phyloP scores from a whole-genome alignment of 35 echinoderm and acorn worm genomes.

The Heliocidaris tuberculata region DNA sequence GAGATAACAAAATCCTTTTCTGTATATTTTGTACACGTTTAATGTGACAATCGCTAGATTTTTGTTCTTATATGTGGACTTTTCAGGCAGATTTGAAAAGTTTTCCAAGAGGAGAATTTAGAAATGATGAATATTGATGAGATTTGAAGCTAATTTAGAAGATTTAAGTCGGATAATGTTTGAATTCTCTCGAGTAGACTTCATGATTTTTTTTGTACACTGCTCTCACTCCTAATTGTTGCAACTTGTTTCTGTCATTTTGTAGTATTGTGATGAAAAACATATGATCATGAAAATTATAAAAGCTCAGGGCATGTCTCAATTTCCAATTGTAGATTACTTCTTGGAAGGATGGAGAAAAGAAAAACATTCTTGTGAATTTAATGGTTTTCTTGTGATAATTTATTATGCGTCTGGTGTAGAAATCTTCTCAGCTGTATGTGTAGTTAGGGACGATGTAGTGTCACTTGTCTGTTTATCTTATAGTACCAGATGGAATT shows the following conservation, averaged over 20 bases:
- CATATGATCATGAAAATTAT: constrained; percentile 32
- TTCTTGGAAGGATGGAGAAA: constrained; percentile 35
- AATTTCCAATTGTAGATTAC: constrained; percentile 47
- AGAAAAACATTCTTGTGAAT: constrained; percentile 49
- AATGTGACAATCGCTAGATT: neutral
- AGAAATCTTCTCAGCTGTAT: constrained; percentile 15
- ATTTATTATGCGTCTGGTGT: constrained; percentile 49
- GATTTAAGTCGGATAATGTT: neutral
- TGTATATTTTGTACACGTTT: constrained; percentile 21
- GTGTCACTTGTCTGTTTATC: constrained; percentile 20
- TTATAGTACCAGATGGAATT: constrained; percentile 25
- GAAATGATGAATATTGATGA: neutral
- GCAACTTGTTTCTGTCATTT: constrained; percentile 1
- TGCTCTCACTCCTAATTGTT: neutral
- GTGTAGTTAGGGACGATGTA: constrained; percentile 10
- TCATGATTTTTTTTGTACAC: neutral
- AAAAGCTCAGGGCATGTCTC: constrained; percentile 38
- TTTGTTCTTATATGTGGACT: neutral
- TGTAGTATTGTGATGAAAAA: constrained; percentile 29
- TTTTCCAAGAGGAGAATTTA: neutral
- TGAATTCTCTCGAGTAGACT: neutral
- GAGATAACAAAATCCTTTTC: neutral
- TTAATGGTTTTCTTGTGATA: constrained; percentile 40
- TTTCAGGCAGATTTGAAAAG: neutral
- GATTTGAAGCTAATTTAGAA: neutral